Evolutionary conservation across 2,888 invertebrate genomes (phyloP).

Genomic region (Cybosia mesomella): DNA sequence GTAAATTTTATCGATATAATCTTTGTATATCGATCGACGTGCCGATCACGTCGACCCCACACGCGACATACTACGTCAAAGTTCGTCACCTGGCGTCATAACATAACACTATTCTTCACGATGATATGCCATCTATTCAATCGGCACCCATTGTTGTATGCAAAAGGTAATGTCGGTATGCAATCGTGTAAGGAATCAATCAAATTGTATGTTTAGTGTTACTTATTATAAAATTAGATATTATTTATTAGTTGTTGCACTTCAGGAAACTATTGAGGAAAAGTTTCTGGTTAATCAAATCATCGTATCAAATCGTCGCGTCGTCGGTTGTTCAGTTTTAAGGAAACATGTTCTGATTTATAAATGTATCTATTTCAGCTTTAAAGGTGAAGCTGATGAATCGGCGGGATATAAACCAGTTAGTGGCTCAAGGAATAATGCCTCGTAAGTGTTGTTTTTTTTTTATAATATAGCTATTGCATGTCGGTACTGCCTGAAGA

Average conservation of each 20-base stretch:
- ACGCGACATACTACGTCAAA: constrained; percentile 70
- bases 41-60: constrained; percentile 69
- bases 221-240: constrained; percentile 14
- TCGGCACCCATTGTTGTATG: constrained; percentile 71
- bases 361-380: constrained; percentile 89
- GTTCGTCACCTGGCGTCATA: constrained; percentile 78
- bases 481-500: background rate
- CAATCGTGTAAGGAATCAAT: constrained; percentile 39
- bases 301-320: background rate
- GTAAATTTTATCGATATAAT: constrained; percentile 72
- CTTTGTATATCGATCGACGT: constrained; percentile 68
- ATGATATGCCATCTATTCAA: constrained; percentile 65
- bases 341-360: constrained; percentile 31
- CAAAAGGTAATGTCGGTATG: constrained; percentile 63
- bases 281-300: constrained; percentile 22
- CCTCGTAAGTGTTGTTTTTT: constrained; percentile 94
- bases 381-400: constrained; percentile 98
- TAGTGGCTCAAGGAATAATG: constrained; percentile 99
- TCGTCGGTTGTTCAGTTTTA: constrained; percentile 21
- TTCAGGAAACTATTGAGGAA: constrained; percentile 47
- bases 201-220: constrained; percentile 32
- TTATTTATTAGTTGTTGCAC: constrained; percentile 24
- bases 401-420: constrained; percentile 96
- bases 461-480: constrained; percentile 12
- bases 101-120: constrained; percentile 63